phyloP scores from a whole-genome alignment of 2,888 invertebrate genomes.

The Antheraea yamamai region DNA sequence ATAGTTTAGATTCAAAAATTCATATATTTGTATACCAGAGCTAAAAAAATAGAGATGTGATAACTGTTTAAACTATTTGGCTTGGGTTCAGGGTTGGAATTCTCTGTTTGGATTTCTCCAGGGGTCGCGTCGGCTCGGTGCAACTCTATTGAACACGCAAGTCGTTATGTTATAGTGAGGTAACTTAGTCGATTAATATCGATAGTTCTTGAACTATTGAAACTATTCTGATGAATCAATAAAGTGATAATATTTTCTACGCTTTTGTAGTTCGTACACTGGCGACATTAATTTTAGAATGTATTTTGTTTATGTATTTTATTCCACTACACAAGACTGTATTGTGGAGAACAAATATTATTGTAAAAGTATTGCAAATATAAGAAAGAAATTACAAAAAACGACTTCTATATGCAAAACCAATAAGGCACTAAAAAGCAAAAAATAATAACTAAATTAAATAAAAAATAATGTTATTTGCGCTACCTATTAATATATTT shows the following conservation, averaged over 20 bases:
- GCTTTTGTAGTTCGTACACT: no score
- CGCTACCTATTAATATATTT: no score
- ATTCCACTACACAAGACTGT: no score
- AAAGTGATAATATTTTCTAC: background rate
- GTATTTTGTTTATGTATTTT: no score
- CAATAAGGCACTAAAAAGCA: no score
- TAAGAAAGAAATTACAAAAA: no score
- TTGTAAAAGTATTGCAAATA: no score
- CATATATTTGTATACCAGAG: background rate
- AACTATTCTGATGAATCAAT: background rate
- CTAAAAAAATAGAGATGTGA: background rate
- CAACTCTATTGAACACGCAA: conserved; percentile 46
- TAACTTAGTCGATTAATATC: conserved; percentile 22
- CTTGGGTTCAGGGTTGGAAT: conserved; percentile 34
- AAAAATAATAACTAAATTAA: no score
- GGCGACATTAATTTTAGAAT: no score
- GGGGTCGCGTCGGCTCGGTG: conserved; percentile 41
- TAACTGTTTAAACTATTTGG: conserved; percentile 34
- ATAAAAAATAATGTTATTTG: no score
- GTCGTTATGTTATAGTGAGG: conserved; percentile 40
- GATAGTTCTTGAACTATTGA: background rate
- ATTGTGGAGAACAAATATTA: no score
- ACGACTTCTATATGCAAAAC: no score
- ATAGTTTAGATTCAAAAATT: background rate
- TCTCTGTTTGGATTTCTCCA: conserved; percentile 50